Evolutionary conservation across 2,113 vertebrate species (phyloP).

Genomic region (Gadus chalcogrammus): DNA sequence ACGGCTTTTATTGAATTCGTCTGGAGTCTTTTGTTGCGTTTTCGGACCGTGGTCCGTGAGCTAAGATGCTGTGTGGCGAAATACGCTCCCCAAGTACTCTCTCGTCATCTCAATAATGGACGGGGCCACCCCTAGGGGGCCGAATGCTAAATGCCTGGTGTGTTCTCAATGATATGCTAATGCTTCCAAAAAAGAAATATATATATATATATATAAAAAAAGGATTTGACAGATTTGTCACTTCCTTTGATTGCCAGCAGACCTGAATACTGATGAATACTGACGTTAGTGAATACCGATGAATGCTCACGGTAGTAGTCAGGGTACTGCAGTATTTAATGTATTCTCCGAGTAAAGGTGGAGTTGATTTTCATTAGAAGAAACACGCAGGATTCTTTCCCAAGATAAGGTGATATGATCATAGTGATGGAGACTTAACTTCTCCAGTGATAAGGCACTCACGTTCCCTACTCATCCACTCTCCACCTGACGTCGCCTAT

Average conservation of each 20-base stretch:
- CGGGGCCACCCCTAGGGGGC: conserved; percentile 9
- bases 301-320: too few relatives aligned
- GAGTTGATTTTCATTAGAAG: too few relatives aligned
- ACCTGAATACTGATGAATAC: too few relatives aligned
- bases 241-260: too few relatives aligned
- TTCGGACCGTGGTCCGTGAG: conserved; percentile 50
- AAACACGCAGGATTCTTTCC: too few relatives aligned
- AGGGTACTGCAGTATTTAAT: too few relatives aligned
- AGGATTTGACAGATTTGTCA: too few relatives aligned
- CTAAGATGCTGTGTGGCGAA: conserved; percentile 52
- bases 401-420: too few relatives aligned
- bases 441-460: conserved; percentile 23
- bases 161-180: background rate
- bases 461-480: conserved; percentile 49
- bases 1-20: conserved; percentile 60
- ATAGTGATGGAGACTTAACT: conserved; percentile 2
- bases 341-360: too few relatives aligned
- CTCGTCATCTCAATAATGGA: conserved; percentile 29
- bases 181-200: too few relatives aligned
- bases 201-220: too few relatives aligned
- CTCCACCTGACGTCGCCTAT: conserved; percentile 40
- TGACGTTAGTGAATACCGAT: too few relatives aligned
- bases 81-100: conserved; percentile 50
- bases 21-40: conserved; percentile 46
- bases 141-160: conserved; percentile 11